A percentile compares a stretch with the other conserved stretches of the same genome.
phyloP scores from a whole-genome alignment of 1,140 invertebrate genomes.

The Psix sp. region DNA sequence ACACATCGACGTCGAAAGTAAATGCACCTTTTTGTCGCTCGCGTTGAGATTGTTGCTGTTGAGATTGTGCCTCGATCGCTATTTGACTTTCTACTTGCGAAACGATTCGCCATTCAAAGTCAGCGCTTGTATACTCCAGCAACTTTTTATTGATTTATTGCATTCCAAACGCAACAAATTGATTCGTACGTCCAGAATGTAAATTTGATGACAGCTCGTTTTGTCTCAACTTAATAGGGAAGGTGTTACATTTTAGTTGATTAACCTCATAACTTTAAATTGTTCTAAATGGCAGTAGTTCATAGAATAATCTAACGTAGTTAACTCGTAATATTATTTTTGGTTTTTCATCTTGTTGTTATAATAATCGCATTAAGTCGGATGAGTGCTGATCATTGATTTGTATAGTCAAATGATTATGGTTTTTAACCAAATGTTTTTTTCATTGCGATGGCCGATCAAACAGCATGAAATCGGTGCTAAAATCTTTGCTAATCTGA shows the following conservation, averaged over 20 bases:
- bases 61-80: slow-evolving; percentile 38
- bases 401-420: slow-evolving; percentile 10
- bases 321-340: no score
- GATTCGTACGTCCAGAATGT: slow-evolving; percentile 27
- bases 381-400: not conserved
- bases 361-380: slow-evolving; percentile 25
- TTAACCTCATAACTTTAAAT: no score
- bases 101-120: slow-evolving; percentile 54
- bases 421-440: slow-evolving; percentile 4
- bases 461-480: slow-evolving; percentile 4
- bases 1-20: slow-evolving; percentile 44
- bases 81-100: slow-evolving; percentile 60
- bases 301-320: no score
- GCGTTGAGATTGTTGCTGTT: slow-evolving; percentile 37
- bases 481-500: slow-evolving; percentile 51
- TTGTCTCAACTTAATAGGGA: slow-evolving; percentile 23
- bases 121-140: slow-evolving; percentile 17
- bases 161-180: slow-evolving; percentile 45
- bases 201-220: slow-evolving; percentile 24
- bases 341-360: not conserved
- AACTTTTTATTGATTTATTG: slow-evolving; percentile 49
- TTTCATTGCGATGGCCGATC: not conserved
- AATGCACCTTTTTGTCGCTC: slow-evolving; percentile 51
- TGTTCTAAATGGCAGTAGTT: no score
- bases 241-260: no score